phyloP scores from a whole-genome alignment of 1,140 invertebrate species.

The Triops longicaudatus region DNA sequence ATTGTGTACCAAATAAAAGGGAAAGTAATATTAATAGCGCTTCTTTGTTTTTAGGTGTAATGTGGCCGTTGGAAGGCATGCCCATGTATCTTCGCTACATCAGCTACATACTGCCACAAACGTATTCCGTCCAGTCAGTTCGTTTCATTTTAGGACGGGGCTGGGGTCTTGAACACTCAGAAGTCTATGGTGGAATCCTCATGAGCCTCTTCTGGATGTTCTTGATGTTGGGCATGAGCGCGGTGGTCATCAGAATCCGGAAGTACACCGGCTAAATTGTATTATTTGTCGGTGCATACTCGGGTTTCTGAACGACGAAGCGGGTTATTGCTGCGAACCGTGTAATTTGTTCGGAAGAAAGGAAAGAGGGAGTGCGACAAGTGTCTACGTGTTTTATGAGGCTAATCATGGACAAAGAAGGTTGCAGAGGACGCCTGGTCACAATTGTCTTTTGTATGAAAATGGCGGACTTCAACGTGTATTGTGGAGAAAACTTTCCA shows the following conservation, averaged over 20 bases:
- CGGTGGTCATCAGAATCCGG: slow-evolving; percentile 49
- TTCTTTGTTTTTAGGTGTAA: slow-evolving; percentile 52
- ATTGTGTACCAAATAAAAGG: neutral
- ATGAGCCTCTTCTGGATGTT: slow-evolving; percentile 80
- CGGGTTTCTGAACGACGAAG: too few species aligned
- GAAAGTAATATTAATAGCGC: neutral
- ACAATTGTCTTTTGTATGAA: neutral
- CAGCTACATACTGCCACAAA: slow-evolving; percentile 75
- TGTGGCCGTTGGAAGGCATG: slow-evolving; percentile 92
- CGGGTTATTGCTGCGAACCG: neutral
- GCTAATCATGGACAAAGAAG: neutral
- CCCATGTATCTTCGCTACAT: slow-evolving; percentile 71
- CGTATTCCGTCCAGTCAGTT: slow-evolving; percentile 79
- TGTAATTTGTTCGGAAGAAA: neutral
- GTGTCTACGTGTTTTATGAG: neutral
- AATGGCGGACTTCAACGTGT: neutral
- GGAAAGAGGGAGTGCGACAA: neutral
- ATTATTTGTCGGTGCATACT: neutral
- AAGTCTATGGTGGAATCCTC: slow-evolving; percentile 81
- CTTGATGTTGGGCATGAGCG: slow-evolving; percentile 71
- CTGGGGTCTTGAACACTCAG: slow-evolving; percentile 68
- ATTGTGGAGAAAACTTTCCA: neutral
- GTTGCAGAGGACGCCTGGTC: neutral
- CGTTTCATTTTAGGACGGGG: slow-evolving; percentile 81
- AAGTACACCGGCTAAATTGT: slow-evolving; percentile 31